These are phyloP conservation scores for Tyria jacobaeae DNA, from an alignment of 2,888 invertebrate species.

Conservation along the genomic window DNA sequence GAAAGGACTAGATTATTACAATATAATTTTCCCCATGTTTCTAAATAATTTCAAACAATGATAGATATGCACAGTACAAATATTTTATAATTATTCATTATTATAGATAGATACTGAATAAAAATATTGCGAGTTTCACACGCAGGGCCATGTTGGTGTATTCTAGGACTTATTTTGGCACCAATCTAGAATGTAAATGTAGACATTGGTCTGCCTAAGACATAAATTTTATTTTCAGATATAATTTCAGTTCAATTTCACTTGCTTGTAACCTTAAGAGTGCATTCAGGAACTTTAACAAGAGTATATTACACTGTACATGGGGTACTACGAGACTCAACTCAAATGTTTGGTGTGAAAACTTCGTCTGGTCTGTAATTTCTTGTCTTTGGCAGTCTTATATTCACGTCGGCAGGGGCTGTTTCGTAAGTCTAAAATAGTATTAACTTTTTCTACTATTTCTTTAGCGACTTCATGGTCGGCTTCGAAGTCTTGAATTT, in stretches of 20 bases:
- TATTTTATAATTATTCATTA: slow-evolving; percentile 21
- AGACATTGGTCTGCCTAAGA: not conserved
- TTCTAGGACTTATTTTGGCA: not conserved
- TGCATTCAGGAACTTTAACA: slow-evolving; percentile 49
- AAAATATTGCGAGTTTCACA: slow-evolving; percentile 7
- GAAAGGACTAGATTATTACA: slow-evolving; percentile 47
- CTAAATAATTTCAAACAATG: slow-evolving; percentile 41
- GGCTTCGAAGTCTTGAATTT: slow-evolving; percentile 95
- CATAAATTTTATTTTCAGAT: slow-evolving; percentile 3
- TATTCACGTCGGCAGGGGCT: slow-evolving; percentile 94
- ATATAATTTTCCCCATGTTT: slow-evolving; percentile 38
- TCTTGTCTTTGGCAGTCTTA: slow-evolving; percentile 90
- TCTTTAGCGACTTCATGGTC: slow-evolving; percentile 91
- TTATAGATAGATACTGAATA: slow-evolving; percentile 22
- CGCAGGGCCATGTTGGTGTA: not conserved
- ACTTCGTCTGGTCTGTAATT: slow-evolving; percentile 88
- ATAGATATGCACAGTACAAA: slow-evolving; percentile 39
- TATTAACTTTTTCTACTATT: slow-evolving; percentile 95
- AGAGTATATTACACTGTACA: slow-evolving; percentile 53
- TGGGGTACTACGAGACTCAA: slow-evolving; percentile 56
- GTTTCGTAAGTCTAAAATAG: slow-evolving; percentile 93
- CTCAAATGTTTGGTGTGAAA: slow-evolving; percentile 82
- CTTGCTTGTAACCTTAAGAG: slow-evolving; percentile 38
- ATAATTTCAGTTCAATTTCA: slow-evolving; percentile 11
- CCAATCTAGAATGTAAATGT: not conserved